A percentile compares a stretch with the other conserved stretches of the same genome.
phyloP scores from a whole-genome alignment of 1,140 invertebrate genomes.

The Protaetia brevitarsis region DNA sequence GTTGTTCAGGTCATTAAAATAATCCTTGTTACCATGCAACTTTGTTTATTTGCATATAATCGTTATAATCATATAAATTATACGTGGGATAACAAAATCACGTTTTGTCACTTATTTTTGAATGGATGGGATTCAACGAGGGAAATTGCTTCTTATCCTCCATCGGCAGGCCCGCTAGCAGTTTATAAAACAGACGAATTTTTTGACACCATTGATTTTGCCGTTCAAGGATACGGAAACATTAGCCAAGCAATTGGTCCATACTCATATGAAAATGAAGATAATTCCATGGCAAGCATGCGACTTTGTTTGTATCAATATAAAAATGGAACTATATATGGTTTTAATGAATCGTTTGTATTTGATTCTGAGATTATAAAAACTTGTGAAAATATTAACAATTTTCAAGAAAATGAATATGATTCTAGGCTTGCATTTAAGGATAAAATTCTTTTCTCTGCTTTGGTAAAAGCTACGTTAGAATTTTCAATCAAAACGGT shows the following conservation, averaged over 20 bases:
- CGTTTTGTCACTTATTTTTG: constrained; percentile 92
- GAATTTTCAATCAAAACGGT: constrained; percentile 82
- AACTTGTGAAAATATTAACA: constrained; percentile 62
- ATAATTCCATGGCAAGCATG: constrained; percentile 68
- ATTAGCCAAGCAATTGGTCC: constrained; percentile 80
- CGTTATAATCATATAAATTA: constrained; percentile 95
- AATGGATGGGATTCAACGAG: constrained; percentile 79
- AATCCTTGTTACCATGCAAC: constrained; percentile 87
- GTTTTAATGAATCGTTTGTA: constrained; percentile 87
- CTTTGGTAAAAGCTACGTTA: constrained; percentile 68
- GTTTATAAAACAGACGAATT: constrained; percentile 86
- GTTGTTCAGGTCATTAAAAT: constrained; percentile 94
- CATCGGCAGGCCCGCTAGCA: constrained; percentile 83
- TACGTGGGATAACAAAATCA: constrained; percentile 86
- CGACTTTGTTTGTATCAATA: constrained; percentile 77
- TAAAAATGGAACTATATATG: constrained; percentile 76
- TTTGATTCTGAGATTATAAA: constrained; percentile 78
- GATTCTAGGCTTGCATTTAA: constrained; percentile 60
- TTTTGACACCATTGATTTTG: constrained; percentile 79
- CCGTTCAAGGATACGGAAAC: constrained; percentile 76
- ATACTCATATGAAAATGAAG: constrained; percentile 76
- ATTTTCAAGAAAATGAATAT: constrained; percentile 50
- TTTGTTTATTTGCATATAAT: constrained; percentile 90
- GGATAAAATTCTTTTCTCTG: constrained; percentile 70
- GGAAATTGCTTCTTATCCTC: constrained; percentile 93